Conservation (phyloP, 2,113 vertebrate genomes). For the Megatriorchis doriae region DNA sequence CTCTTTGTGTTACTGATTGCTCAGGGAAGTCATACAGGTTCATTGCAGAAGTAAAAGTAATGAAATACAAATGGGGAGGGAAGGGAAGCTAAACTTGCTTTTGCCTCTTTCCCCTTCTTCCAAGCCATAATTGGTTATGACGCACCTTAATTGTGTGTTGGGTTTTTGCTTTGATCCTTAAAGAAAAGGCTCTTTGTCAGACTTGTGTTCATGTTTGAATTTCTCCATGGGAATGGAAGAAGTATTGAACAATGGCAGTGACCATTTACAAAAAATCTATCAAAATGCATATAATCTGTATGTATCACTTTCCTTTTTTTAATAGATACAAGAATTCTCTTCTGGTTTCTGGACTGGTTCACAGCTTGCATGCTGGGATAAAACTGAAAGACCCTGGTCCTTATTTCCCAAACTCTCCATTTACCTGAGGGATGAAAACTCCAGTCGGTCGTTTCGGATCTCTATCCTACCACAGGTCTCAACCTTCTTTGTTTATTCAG, state of each 20-base stretch:
- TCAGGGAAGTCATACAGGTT: background rate
- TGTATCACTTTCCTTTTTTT: background rate
- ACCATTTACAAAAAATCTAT: background rate
- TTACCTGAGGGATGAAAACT: conserved; percentile 88
- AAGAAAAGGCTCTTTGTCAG: background rate
- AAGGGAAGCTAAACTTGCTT: background rate
- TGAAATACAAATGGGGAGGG: background rate
- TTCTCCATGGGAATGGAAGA: background rate
- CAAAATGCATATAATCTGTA: background rate
- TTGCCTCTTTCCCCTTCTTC: background rate
- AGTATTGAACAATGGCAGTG: rapidly evolving
- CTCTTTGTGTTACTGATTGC: background rate
- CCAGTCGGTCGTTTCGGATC: conserved; percentile 89
- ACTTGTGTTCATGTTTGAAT: background rate
- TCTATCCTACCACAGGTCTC: conserved; percentile 91
- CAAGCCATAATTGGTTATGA: background rate
- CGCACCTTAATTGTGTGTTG: background rate
- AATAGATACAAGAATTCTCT: conserved; percentile 88
- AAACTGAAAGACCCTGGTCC: conserved; percentile 84
- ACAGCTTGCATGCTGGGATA: conserved; percentile 93
- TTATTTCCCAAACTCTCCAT: conserved; percentile 95
- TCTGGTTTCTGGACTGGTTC: conserved; percentile 91
- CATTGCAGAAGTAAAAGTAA: background rate
- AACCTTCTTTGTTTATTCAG: background rate
- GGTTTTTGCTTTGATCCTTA: background rate